These are phyloP conservation scores for Heliconius aoede DNA, from an alignment of 2,888 invertebrate genomes.

Conservation along the genomic window DNA sequence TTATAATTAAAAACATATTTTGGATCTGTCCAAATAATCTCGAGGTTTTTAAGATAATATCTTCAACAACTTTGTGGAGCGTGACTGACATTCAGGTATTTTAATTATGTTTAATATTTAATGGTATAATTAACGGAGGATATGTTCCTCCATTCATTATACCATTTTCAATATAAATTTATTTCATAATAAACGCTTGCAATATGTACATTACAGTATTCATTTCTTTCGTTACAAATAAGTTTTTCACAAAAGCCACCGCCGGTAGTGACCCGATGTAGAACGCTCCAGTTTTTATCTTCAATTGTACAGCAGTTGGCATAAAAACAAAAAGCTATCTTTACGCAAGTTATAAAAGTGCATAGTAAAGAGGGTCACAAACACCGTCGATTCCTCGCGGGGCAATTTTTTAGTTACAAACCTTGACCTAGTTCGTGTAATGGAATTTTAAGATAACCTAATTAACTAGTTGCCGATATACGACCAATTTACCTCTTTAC, in stretches of 20 bases:
- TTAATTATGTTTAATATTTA: background rate
- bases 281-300: slow-evolving; percentile 24
- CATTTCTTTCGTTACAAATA: slow-evolving; percentile 12
- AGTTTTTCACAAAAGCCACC: slow-evolving; percentile 18
- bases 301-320: slow-evolving; percentile 12
- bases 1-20: slow-evolving; percentile 18
- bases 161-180: background rate
- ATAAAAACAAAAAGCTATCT: slow-evolving; percentile 19
- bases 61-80: background rate
- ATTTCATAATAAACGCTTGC: background rate
- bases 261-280: slow-evolving; percentile 24
- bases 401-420: slow-evolving; percentile 32
- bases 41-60: background rate
- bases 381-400: slow-evolving; percentile 29
- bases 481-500: background rate
- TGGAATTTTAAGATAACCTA: slow-evolving; percentile 40
- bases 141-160: no score
- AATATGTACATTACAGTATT: slow-evolving; percentile 6
- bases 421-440: slow-evolving; percentile 45
- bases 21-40: background rate
- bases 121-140: background rate
- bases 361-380: slow-evolving; percentile 28
- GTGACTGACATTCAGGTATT: background rate
- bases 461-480: slow-evolving; percentile 25
- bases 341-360: slow-evolving; percentile 29